Evolutionary conservation across 2,797 vertebrate genomes (phyloP).

Genomic region (Sebastes nivosus): DNA sequence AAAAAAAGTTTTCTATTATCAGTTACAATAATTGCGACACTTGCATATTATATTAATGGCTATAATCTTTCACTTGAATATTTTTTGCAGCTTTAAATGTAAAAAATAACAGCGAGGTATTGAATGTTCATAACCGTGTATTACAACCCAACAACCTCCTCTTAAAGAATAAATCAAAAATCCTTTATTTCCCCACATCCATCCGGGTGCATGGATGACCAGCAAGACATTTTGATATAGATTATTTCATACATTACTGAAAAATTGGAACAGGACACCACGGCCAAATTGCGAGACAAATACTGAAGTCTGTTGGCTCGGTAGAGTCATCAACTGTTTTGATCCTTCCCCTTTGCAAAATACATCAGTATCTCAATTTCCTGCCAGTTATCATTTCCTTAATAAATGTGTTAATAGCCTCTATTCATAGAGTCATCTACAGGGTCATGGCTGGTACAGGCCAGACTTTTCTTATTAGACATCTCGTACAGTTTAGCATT

Average conservation of each 20-base stretch:
- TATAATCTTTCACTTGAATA: not conserved
- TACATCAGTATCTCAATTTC: not conserved
- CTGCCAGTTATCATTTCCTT: not conserved
- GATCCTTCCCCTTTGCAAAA: not conserved
- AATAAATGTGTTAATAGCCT: not conserved
- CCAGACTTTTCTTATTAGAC: not conserved
- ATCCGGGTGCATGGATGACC: not conserved
- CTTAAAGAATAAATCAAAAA: not conserved
- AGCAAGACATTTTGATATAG: not conserved
- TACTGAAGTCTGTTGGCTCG: not conserved
- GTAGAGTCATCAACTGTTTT: not conserved
- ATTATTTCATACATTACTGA: not conserved
- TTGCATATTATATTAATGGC: not conserved
- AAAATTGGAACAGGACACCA: not conserved
- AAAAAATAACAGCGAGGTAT: not conserved
- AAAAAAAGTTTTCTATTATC: not conserved
- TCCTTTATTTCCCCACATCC: not conserved
- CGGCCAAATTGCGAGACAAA: not conserved
- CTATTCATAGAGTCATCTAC: not conserved
- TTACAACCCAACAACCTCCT: not conserved
- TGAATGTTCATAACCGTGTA: not conserved
- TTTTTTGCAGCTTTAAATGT: not conserved
- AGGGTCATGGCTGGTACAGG: not conserved
- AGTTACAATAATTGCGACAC: not conserved
- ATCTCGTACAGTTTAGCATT: not conserved